phyloP scores from a whole-genome alignment of 2,113 vertebrate genomes.

The Syrmaticus mikado region DNA sequence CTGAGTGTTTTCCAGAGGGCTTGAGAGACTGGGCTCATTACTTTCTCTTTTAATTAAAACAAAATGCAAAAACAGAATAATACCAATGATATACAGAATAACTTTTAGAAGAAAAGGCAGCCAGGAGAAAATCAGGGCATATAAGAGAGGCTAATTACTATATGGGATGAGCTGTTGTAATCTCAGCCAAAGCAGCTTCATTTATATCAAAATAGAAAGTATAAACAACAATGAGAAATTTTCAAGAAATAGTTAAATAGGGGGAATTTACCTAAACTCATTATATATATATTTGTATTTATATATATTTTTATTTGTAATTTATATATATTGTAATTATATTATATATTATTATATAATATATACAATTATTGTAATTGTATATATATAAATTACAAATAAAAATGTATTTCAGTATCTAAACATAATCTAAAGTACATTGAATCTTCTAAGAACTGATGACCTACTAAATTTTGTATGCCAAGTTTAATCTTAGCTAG shows the following conservation, averaged over 20 bases:
- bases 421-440: neutral
- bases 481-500: conserved; percentile 10
- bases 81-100: neutral
- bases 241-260: neutral
- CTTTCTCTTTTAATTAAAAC: neutral
- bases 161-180: neutral
- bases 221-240: neutral
- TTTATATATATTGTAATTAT: too few relatives aligned
- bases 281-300: too few relatives aligned
- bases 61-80: neutral
- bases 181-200: neutral
- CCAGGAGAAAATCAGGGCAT: neutral
- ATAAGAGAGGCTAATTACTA: neutral
- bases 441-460: neutral
- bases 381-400: neutral
- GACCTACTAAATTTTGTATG: neutral
- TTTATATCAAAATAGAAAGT: neutral
- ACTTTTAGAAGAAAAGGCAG: neutral
- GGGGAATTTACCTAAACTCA: neutral
- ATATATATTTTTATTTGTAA: too few relatives aligned
- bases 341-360: too few relatives aligned
- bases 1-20: neutral
- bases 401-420: neutral
- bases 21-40: neutral
- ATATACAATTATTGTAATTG: too few relatives aligned